phyloP scores from a whole-genome alignment of 2,113 vertebrate species.

The Blennius ocellaris region DNA sequence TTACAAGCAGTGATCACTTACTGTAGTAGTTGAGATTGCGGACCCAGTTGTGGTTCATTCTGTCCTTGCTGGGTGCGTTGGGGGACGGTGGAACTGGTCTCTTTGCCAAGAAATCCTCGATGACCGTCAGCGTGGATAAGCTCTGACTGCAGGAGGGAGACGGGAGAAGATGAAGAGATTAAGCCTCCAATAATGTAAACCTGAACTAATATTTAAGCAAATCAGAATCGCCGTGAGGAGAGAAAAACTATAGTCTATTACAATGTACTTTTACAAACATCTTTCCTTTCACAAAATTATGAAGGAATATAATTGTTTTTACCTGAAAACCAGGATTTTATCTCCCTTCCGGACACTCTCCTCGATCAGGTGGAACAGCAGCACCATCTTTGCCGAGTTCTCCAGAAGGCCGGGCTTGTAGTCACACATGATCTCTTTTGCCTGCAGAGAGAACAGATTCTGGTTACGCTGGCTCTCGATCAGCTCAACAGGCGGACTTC shows the following conservation, averaged over 20 bases:
- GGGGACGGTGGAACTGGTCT: slow-evolving; percentile 83
- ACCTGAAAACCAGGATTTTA: slow-evolving; percentile 97
- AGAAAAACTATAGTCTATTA: not conserved
- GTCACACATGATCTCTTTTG: slow-evolving; percentile 92
- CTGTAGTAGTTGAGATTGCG: slow-evolving; percentile 94
- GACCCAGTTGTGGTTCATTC: slow-evolving; percentile 88
- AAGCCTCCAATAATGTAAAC: not conserved
- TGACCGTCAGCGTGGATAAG: slow-evolving; percentile 93
- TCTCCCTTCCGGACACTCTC: slow-evolving; percentile 93
- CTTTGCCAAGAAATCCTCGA: slow-evolving; percentile 94
- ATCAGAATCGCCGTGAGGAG: not conserved
- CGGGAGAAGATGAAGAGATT: not conserved
- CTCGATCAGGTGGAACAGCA: slow-evolving; percentile 94
- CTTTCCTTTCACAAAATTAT: no score
- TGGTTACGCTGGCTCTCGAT: not conserved
- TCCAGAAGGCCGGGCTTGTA: slow-evolving; percentile 92
- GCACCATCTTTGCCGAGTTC: slow-evolving; percentile 96
- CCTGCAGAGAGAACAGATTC: slow-evolving; percentile 74
- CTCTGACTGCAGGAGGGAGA: slow-evolving; percentile 87
- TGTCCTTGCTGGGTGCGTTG: slow-evolving; percentile 75
- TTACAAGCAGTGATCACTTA: slow-evolving; percentile 71
- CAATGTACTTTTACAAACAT: no score
- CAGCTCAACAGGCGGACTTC: not conserved
- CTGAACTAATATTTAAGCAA: not conserved
- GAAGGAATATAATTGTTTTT: slow-evolving; percentile 12